These are phyloP conservation scores for Melipona beecheii DNA, from an alignment of 2,888 invertebrate genomes.

Conservation along the genomic window DNA sequence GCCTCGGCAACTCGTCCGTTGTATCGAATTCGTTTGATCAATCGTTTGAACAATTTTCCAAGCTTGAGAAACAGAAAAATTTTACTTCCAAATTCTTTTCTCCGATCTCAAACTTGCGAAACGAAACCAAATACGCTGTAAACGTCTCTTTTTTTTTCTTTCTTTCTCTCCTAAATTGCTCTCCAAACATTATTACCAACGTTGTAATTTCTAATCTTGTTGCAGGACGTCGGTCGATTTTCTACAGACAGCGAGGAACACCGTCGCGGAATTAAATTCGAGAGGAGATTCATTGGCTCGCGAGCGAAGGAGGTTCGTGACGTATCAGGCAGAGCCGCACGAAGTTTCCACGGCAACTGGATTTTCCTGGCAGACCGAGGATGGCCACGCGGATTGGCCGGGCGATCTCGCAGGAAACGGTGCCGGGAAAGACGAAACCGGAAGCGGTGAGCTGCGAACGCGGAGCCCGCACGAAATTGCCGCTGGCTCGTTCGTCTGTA, in stretches of 20 bases:
- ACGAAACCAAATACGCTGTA: too few species aligned
- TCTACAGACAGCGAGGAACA: neutral
- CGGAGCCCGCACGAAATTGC: slow-evolving; percentile 63
- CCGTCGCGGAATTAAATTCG: neutral
- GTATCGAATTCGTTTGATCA: slow-evolving; percentile 64
- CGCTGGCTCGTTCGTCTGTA: slow-evolving; percentile 48
- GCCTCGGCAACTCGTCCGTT: slow-evolving; percentile 44
- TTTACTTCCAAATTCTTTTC: too few species aligned
- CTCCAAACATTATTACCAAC: too few species aligned
- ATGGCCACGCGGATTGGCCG: slow-evolving; percentile 37
- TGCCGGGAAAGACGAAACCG: slow-evolving; percentile 61
- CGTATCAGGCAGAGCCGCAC: slow-evolving; percentile 27
- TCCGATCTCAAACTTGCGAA: too few species aligned
- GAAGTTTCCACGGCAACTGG: slow-evolving; percentile 29
- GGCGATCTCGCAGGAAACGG: slow-evolving; percentile 47
- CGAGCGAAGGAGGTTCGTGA: slow-evolving; percentile 27
- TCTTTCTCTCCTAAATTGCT: too few species aligned
- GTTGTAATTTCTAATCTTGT: neutral
- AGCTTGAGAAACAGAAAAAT: too few species aligned
- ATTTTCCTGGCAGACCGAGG: slow-evolving; percentile 41
- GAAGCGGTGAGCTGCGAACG: slow-evolving; percentile 58
- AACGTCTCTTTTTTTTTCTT: too few species aligned
- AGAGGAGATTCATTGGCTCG: neutral
- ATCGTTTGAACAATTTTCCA: neutral
- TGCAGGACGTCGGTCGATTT: neutral